These are phyloP conservation scores for Cydia splendana DNA, from an alignment of 1,140 invertebrate genomes.

Conservation along the genomic window DNA sequence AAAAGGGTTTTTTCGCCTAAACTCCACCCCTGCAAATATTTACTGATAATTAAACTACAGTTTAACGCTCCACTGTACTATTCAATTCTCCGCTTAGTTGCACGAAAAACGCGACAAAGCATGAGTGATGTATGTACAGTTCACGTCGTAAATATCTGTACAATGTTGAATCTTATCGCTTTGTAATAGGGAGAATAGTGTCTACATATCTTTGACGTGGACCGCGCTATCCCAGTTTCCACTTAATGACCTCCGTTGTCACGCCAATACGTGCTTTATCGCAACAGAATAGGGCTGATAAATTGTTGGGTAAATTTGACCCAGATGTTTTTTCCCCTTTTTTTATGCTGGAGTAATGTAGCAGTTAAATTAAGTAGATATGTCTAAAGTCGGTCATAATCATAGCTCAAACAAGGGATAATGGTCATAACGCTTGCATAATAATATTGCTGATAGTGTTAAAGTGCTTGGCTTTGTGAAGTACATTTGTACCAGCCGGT, in stretches of 20 bases:
- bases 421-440: no score
- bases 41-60: constrained; percentile 4
- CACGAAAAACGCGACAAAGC: constrained; percentile 24
- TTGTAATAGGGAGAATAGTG: not conserved
- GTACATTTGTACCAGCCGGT: no score
- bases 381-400: no score
- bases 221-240: not conserved
- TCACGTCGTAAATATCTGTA: not conserved
- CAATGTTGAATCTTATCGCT: not conserved
- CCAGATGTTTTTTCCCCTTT: not conserved
- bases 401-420: no score
- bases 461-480: no score
- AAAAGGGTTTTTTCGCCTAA: not conserved
- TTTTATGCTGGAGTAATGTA: constrained; percentile 15
- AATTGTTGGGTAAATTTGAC: not conserved
- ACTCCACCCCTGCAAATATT: not conserved
- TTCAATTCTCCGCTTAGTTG: constrained; percentile 16
- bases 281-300: not conserved
- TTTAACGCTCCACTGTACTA: constrained; percentile 1
- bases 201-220: not conserved
- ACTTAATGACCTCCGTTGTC: not conserved
- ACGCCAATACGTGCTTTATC: not conserved
- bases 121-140: constrained; percentile 3
- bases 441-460: no score
- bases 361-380: constrained; percentile 16